phyloP scores from a whole-genome alignment of 2,113 vertebrate genomes.

The Actenoides hombroni region DNA sequence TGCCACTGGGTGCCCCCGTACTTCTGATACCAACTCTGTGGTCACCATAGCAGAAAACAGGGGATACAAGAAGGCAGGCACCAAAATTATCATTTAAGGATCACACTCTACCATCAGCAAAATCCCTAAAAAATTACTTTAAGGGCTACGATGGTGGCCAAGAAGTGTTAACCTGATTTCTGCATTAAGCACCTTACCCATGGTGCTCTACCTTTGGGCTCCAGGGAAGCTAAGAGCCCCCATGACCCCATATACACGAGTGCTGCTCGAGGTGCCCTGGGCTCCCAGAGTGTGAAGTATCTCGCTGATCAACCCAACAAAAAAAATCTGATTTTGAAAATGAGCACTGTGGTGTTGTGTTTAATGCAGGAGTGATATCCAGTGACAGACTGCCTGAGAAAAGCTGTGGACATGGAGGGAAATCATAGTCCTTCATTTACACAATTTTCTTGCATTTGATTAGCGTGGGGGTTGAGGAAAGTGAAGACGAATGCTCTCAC shows the following conservation, averaged over 20 bases:
- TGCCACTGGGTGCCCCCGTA: rapidly evolving
- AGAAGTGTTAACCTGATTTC: not conserved
- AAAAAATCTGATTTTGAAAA: not conserved
- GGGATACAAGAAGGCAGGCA: not conserved
- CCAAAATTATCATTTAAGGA: not conserved
- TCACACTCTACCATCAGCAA: not conserved
- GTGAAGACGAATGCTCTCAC: not conserved
- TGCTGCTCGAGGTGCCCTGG: not conserved
- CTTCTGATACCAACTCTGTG: not conserved
- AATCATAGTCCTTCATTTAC: not conserved
- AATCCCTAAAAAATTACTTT: not conserved
- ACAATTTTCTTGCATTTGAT: conserved; percentile 2
- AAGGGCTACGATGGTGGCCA: not conserved
- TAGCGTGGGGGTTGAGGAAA: not conserved
- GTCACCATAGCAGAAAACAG: not conserved
- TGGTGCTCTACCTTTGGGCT: not conserved
- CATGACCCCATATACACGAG: rapidly evolving
- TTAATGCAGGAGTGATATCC: not conserved
- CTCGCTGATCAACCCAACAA: not conserved
- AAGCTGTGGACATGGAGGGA: not conserved
- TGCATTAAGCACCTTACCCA: not conserved
- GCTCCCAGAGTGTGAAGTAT: not conserved
- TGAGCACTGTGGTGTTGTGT: not conserved
- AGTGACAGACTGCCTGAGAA: not conserved
- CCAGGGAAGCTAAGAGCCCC: not conserved